phyloP scores from a whole-genome alignment of 64 coral and sea anemone genomes.

The Acropora tenuis region DNA sequence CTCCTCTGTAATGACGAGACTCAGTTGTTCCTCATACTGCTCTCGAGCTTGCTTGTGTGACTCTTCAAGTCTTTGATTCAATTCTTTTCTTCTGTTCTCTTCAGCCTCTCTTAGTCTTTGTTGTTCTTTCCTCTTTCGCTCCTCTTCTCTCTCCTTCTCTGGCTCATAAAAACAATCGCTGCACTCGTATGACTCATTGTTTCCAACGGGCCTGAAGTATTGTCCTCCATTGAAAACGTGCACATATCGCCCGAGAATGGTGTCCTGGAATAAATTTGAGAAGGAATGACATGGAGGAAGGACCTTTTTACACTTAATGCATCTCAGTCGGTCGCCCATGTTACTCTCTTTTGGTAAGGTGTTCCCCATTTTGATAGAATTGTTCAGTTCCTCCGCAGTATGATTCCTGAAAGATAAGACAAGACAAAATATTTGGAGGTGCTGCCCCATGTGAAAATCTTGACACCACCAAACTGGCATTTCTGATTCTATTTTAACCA shows the following conservation, averaged over 20 bases:
- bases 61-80: neutral
- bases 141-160: neutral
- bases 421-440: neutral
- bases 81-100: neutral
- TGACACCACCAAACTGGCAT: neutral
- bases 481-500: neutral
- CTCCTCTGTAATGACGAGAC: neutral
- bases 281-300: neutral
- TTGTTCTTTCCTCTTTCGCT: neutral
- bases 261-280: neutral
- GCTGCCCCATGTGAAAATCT: neutral
- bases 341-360: neutral
- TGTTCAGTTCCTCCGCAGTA: neutral
- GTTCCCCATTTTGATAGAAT: neutral
- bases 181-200: conserved; percentile 3
- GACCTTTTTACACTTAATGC: neutral
- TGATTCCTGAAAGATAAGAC: neutral
- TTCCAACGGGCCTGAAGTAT: conserved; percentile 3
- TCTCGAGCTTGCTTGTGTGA: neutral
- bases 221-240: neutral
- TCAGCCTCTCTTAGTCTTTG: neutral
- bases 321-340: conserved; percentile 13
- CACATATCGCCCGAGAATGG: neutral
- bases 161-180: neutral
- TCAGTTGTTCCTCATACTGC: neutral